Conservation (phyloP, 53 echinoderm and acorn worm species). For the Astropecten irregularis region DNA sequence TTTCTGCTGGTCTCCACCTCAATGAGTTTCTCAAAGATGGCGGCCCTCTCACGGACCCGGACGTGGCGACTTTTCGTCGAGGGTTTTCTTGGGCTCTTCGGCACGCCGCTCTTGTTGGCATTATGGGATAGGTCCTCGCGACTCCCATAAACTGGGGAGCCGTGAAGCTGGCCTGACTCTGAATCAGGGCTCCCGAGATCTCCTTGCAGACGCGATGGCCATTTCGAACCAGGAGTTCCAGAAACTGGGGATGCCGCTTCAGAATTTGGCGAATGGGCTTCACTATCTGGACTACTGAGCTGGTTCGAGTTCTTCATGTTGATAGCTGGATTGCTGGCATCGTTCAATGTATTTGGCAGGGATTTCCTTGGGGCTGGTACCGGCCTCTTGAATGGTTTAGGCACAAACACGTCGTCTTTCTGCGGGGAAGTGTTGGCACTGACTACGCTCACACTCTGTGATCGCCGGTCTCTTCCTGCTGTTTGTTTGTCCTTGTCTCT, state of each 20-base stretch:
- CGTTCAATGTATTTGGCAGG: neutral
- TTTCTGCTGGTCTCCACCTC: slow-evolving; percentile 10
- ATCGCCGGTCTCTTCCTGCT: slow-evolving; percentile 8
- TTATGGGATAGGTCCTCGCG: neutral
- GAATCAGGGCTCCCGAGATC: neutral
- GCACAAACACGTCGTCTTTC: neutral
- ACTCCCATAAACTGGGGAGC: neutral
- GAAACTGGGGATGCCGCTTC: neutral
- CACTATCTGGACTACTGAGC: neutral
- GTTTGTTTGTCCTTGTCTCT: neutral
- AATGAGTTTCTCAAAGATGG: slow-evolving; percentile 47
- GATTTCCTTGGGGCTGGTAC: slow-evolving; percentile 10
- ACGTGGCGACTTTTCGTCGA: slow-evolving; percentile 24
- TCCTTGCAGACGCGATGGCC: neutral
- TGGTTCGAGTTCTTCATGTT: neutral
- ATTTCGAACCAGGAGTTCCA: neutral
- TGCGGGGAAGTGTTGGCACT: neutral
- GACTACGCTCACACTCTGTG: slow-evolving; percentile 32
- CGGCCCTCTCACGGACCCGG: slow-evolving; percentile 53
- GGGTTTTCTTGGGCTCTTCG: neutral
- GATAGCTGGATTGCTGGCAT: neutral
- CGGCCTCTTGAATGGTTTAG: slow-evolving; percentile 7
- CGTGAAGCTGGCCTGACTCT: neutral
- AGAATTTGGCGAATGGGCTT: neutral
- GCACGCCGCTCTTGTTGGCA: neutral